These are phyloP conservation scores for Hystrix brachyura DNA, from an alignment of 2,113 vertebrate genomes.

Conservation along the genomic window DNA sequence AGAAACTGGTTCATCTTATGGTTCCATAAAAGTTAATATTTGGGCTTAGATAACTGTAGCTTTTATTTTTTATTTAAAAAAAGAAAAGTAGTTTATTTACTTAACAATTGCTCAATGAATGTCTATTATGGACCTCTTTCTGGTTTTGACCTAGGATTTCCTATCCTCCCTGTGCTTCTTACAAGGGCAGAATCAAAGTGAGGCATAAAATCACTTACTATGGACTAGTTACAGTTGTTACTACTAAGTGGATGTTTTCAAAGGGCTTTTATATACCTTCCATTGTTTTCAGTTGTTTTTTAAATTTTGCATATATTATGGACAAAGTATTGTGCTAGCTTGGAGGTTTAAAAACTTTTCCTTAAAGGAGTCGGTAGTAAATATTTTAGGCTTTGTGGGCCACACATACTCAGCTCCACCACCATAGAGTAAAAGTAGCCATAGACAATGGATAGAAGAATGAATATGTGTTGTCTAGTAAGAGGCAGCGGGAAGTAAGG, in stretches of 20 bases:
- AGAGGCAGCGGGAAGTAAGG: not conserved
- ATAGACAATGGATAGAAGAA: not conserved
- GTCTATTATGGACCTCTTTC: constrained; percentile 40
- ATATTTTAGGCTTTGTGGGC: not conserved
- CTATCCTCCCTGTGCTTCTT: not conserved
- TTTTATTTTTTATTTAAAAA: not conserved
- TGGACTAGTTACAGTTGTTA: constrained; percentile 45
- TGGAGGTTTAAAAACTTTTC: constrained; percentile 16
- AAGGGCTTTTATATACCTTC: not conserved
- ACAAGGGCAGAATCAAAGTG: constrained; percentile 33
- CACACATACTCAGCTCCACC: not conserved
- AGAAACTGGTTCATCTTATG: constrained; percentile 1
- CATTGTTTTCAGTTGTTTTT: constrained; percentile 15
- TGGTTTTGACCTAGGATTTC: constrained; percentile 47
- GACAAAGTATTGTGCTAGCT: constrained; percentile 29
- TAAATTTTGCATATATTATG: constrained; percentile 41
- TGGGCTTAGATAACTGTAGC: constrained; percentile 50
- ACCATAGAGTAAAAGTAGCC: not conserved
- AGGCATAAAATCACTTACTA: constrained; percentile 29
- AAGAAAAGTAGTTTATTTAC: not conserved
- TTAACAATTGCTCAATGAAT: constrained; percentile 9
- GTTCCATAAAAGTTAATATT: constrained; percentile 39
- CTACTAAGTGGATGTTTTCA: not conserved
- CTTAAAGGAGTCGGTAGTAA: not conserved
- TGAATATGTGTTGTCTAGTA: not conserved